A percentile compares a stretch with the other conserved stretches of the same genome.
phyloP scores from a whole-genome alignment of 2,797 vertebrate species.

The Acanthurus lineatus region DNA sequence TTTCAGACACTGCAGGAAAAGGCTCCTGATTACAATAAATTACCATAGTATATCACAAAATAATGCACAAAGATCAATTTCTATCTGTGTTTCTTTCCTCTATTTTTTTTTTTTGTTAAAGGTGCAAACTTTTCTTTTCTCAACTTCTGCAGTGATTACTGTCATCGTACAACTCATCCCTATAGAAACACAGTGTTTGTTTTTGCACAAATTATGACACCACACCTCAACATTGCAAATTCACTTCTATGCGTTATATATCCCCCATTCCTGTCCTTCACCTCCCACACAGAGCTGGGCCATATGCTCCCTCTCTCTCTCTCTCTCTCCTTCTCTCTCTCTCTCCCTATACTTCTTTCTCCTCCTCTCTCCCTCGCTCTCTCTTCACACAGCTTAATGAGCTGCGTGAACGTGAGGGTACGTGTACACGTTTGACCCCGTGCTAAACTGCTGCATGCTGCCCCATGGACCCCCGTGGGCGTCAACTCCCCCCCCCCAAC shows the following conservation, averaged over 20 bases:
- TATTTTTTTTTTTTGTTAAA: background rate
- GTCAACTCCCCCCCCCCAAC: slow-evolving; percentile 33
- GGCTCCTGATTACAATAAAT: slow-evolving; percentile 66
- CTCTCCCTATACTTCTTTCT: slow-evolving; percentile 25
- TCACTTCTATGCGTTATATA: slow-evolving; percentile 52
- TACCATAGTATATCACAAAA: slow-evolving; percentile 60
- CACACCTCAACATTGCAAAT: slow-evolving; percentile 42
- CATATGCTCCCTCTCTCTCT: slow-evolving; percentile 81
- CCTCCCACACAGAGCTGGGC: slow-evolving; percentile 81
- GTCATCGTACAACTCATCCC: slow-evolving; percentile 28
- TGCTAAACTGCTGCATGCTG: slow-evolving; percentile 74
- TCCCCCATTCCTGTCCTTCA: slow-evolving; percentile 63
- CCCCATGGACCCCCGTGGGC: slow-evolving; percentile 65
- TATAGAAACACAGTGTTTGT: slow-evolving; percentile 56
- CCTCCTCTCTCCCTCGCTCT: slow-evolving; percentile 5
- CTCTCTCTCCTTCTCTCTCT: slow-evolving; percentile 26
- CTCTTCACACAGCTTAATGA: slow-evolving; percentile 67
- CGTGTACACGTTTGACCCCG: slow-evolving; percentile 76
- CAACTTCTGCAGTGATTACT: slow-evolving; percentile 54
- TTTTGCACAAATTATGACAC: slow-evolving; percentile 69
- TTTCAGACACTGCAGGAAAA: slow-evolving; percentile 58
- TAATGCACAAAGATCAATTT: slow-evolving; percentile 29
- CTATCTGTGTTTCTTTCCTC: slow-evolving; percentile 38
- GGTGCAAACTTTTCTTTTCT: slow-evolving; percentile 50
- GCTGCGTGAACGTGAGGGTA: slow-evolving; percentile 68